phyloP scores from a whole-genome alignment of 2,113 vertebrate genomes.

The Eira barbara region DNA sequence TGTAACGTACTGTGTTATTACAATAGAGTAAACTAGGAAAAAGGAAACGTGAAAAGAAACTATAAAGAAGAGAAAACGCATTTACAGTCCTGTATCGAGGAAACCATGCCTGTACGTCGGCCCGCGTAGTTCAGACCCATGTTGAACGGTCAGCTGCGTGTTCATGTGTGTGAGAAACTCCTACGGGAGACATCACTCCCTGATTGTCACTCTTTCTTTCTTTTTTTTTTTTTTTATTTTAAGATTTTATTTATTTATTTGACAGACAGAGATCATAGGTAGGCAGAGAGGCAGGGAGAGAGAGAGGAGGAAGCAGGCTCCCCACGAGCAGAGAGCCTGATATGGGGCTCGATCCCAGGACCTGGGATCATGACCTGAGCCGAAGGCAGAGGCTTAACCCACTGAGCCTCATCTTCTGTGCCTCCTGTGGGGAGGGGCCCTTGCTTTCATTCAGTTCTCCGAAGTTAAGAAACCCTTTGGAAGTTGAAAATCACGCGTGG shows the following conservation, averaged over 20 bases:
- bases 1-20: not conserved
- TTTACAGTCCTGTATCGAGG: not conserved
- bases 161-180: not conserved
- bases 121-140: not conserved
- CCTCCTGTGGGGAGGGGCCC: not conserved
- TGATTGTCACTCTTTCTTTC: not conserved
- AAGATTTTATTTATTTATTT: too few species aligned
- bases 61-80: not conserved
- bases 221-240: too few species aligned
- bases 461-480: not conserved
- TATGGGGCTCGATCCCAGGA: too few species aligned
- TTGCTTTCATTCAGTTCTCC: not conserved
- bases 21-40: not conserved
- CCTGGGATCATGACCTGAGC: too few species aligned
- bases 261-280: too few species aligned
- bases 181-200: not conserved
- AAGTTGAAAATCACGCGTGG: not conserved
- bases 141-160: not conserved
- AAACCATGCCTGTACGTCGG: not conserved
- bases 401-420: not conserved
- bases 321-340: too few species aligned
- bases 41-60: not conserved
- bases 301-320: too few species aligned
- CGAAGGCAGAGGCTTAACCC: too few species aligned
- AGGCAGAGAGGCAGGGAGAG: too few species aligned